Evolutionary conservation across 1,140 invertebrate genomes (phyloP), one percentile per base, ranked within the genome.

Genomic region (Hyphantria cunea): DNA sequence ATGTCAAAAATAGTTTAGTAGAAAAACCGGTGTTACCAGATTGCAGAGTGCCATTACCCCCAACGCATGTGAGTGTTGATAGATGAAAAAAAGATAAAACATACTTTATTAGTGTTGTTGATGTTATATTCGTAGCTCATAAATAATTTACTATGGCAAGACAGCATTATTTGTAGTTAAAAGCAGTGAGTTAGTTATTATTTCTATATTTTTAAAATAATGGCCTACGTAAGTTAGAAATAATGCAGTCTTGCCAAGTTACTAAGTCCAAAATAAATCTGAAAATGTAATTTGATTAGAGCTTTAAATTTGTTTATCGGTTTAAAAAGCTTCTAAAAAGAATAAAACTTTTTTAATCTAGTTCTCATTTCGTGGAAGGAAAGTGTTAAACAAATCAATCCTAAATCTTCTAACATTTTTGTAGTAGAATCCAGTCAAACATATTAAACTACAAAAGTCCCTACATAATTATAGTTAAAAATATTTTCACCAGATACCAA

Each of bases 11-110:
- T 41, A 66, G 9, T 64, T 88, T 86, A 88, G 82, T 87, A 80
- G 84, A 82, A 83, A 80, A 76, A 84, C 86, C 84, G 75, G 80
- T 89, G 88, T 90, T 89, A 88, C 88, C 88, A 89, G 80, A 79
- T 89, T 82, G 86, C 79, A 84, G 84, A 82, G 86, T 85, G 86
- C 83, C 80, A 82, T 83, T 86, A 85, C 75, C 84, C 87, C 85
- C 82, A 82, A 82, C 82, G 76, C 56, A 69, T 72, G 72, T 85
- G 82, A 85, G 74, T 86, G 86, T 90, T 84, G 85, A 72, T 76
- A 84, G 81, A 89, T 90, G 85, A 65, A 90, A 87, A 68, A 86
- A 81, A 90, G 82, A 86, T 76, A 87, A 80, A 88, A 89, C 83
- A 84, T 76, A 68, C 69, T 77, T 72, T 70, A 84, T 90, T 86